Base-by-base conservation (phyloP, 2,888 invertebrate genomes). In the Amblyjoppa fuscipennis region DNA sequence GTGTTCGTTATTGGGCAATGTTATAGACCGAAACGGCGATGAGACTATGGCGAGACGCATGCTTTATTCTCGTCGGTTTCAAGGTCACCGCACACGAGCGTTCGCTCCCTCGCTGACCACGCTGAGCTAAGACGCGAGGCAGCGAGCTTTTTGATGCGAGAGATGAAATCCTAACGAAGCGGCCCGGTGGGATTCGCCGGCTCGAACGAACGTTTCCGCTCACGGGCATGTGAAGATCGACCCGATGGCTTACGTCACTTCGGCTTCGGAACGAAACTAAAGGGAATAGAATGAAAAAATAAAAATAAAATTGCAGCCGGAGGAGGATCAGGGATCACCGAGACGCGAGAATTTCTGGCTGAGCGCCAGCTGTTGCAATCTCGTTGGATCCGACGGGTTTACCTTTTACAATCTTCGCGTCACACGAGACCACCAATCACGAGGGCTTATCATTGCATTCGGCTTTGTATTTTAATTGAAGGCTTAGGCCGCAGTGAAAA, bases 11-110 rank as follows among this genome's bases (percentile, higher is more conserved):
- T 28, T 56, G 56, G 25, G n/a, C 56, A 28, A 31, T 61, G 20
- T 2, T 41, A 59, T 49, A 75, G 31, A 13, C 28, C 61, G 28
- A 13, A 16, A 16, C 0, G 61, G 61, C 61, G 28, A 61, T 25
- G 56, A 56, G 56, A 56, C 56, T 53, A 9, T 61, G 28, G 61
- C 61, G 61, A 13, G 28, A 0, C 25, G 45, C 74, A 31, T 31
- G 31, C 74, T 45, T 49, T 61, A 61, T 61, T 74, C 31, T 56
- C 41, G 41, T 41, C 73, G 41, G 3, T 45, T 31, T 45, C 61
- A 74, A 74, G 61, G 74, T 45, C 74, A 28, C 13, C 11, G 74
- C 61, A 61, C 25, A 61, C 31, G 41, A 59, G 28, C 41, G 45
- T 28, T n/a, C 61, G 28, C 31, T 34, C 11, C 34, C 53, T 7